Conservation (phyloP, 2,888 invertebrate genomes). For the Tetropium fuscum region DNA sequence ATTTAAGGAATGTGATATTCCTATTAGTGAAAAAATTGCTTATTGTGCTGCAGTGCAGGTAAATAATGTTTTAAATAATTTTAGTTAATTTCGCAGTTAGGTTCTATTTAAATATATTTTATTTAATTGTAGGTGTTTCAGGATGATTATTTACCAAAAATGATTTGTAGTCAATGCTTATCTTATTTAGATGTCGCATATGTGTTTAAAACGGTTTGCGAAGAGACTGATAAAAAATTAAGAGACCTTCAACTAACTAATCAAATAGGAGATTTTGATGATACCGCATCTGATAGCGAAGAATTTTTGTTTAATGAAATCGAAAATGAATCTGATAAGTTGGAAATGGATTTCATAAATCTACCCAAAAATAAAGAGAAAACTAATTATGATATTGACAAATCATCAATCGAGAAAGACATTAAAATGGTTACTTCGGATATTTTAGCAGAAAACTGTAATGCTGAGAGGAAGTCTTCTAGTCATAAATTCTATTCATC, state of each 20-base stretch:
- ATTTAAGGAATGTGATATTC: neutral
- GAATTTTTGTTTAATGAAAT: neutral
- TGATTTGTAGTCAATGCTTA: conserved; percentile 3
- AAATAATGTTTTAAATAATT: neutral
- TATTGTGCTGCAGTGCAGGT: conserved; percentile 9
- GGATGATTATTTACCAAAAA: neutral
- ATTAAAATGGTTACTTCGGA: too few relatives aligned
- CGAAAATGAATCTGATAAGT: neutral
- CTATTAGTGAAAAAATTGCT: neutral
- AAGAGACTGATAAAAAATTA: conserved; percentile 5
- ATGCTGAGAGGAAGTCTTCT: too few relatives aligned
- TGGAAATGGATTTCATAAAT: too few relatives aligned
- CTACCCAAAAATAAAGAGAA: too few relatives aligned
- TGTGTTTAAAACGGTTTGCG: neutral
- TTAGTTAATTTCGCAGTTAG: neutral
- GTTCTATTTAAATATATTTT: neutral
- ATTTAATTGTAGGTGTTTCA: neutral
- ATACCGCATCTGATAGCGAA: neutral
- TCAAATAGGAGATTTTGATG: neutral
- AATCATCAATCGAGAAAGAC: too few relatives aligned
- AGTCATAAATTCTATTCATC: too few relatives aligned
- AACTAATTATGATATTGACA: too few relatives aligned
- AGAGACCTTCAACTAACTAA: neutral
- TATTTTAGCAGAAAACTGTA: too few relatives aligned
- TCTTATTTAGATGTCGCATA: neutral